Evolutionary conservation across 1,140 invertebrate species (phyloP).

Genomic region (Stegodyphus mimosarum): DNA sequence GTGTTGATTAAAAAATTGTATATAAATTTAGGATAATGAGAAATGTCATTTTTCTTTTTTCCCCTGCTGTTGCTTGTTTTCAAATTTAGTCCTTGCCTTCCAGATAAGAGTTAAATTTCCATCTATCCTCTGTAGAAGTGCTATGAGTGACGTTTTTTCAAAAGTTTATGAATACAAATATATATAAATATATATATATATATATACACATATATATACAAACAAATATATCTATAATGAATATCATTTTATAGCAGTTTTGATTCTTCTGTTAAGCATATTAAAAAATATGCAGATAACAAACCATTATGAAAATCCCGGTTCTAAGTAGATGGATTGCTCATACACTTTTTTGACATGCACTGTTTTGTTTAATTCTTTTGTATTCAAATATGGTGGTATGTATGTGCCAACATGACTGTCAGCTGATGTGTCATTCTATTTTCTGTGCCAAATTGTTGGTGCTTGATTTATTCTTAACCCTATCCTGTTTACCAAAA

Average conservation of each 20-base stretch:
- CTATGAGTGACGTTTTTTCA: neutral
- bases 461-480: conserved; percentile 22
- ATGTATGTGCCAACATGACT: neutral
- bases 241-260: conserved; percentile 40
- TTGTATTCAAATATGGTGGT: conserved; percentile 18
- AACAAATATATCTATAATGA: neutral
- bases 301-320: neutral
- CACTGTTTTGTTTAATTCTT: conserved; percentile 22
- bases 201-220: conserved; percentile 13
- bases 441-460: conserved; percentile 27
- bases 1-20: conserved; percentile 15
- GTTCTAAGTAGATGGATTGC: neutral
- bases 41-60: neutral
- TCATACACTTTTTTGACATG: conserved; percentile 21
- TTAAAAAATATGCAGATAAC: neutral
- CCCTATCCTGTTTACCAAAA: conserved; percentile 25
- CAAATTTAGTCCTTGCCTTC: conserved; percentile 1
- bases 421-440: neutral
- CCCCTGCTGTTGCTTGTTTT: conserved; percentile 12
- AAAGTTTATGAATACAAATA: neutral
- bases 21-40: conserved; percentile 14
- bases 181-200: conserved; percentile 12
- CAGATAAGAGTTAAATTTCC: neutral
- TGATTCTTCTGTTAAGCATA: conserved; percentile 11
- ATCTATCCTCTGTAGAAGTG: neutral